Percentiles rank a stretch among this genome's conserved stretches.
phyloP scores from a whole-genome alignment of 2,797 vertebrate genomes.

The Epinephelus coioides region DNA sequence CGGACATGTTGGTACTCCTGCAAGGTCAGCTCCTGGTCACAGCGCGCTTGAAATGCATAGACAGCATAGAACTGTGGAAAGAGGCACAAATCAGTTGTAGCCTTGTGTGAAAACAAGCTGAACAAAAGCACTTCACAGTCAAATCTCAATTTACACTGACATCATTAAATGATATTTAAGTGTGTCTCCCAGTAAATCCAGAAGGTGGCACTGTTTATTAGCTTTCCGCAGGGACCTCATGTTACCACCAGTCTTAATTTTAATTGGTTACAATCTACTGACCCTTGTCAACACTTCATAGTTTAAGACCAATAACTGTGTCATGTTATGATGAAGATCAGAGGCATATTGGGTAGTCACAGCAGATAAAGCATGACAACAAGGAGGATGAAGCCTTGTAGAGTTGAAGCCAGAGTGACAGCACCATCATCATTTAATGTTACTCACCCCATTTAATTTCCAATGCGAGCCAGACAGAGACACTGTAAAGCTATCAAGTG shows the following conservation, averaged over 20 bases:
- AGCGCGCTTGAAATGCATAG: constrained; percentile 95
- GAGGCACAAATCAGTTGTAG: constrained; percentile 8
- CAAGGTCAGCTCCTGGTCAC: constrained; percentile 94
- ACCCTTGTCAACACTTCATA: not conserved
- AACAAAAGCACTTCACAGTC: not conserved
- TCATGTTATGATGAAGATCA: constrained; percentile 10
- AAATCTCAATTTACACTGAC: not conserved
- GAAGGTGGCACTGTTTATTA: constrained; percentile 67
- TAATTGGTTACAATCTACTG: constrained; percentile 6
- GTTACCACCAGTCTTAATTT: not conserved
- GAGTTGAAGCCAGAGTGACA: constrained; percentile 9
- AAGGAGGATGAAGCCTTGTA: not conserved
- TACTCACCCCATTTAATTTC: constrained; percentile 43
- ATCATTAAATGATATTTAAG: not conserved
- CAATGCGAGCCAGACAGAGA: constrained; percentile 5
- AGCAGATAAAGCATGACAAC: not conserved
- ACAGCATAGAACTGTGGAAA: constrained; percentile 95
- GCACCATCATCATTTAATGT: constrained; percentile 1
- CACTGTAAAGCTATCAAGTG: constrained; percentile 30
- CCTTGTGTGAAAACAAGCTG: not conserved
- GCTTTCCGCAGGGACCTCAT: not conserved
- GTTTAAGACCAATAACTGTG: constrained; percentile 26
- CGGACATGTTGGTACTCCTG: constrained; percentile 94
- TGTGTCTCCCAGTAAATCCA: constrained; percentile 45
- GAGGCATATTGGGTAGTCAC: not conserved